Evolutionary conservation across 2,113 vertebrate species (phyloP).

Genomic region (human (Homo sapiens)): DNA sequence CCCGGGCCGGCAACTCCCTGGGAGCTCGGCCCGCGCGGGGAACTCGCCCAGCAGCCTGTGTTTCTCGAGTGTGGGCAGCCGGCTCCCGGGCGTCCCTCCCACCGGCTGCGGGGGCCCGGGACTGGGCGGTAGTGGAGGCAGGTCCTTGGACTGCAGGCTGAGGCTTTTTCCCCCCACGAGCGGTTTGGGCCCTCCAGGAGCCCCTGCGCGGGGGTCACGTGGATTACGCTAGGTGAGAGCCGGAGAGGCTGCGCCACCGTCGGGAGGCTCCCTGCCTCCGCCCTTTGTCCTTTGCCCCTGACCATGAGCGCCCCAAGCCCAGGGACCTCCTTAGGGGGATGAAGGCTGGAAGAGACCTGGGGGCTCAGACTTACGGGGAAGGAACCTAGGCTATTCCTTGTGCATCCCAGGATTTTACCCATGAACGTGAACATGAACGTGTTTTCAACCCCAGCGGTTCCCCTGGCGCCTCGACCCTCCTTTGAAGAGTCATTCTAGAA

Average conservation of each 20-base stretch:
- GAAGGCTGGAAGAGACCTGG: background rate
- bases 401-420: background rate
- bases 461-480: background rate
- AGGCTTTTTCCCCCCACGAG: background rate
- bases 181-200: background rate
- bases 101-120: accelerated
- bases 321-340: background rate
- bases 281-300: background rate
- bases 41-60: background rate
- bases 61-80: too few relatives aligned
- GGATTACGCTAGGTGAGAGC: background rate
- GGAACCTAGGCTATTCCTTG: background rate
- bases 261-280: background rate
- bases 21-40: too few relatives aligned
- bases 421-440: background rate
- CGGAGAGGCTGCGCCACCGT: accelerated
- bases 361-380: too few relatives aligned
- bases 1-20: background rate
- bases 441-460: background rate
- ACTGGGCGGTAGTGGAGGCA: too few relatives aligned
- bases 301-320: background rate
- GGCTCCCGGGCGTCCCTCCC: background rate
- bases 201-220: accelerated
- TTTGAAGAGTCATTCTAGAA: background rate
- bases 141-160: background rate